Base-by-base conservation (phyloP, 2,888 invertebrate species). In the Plutella xylostella region DNA sequence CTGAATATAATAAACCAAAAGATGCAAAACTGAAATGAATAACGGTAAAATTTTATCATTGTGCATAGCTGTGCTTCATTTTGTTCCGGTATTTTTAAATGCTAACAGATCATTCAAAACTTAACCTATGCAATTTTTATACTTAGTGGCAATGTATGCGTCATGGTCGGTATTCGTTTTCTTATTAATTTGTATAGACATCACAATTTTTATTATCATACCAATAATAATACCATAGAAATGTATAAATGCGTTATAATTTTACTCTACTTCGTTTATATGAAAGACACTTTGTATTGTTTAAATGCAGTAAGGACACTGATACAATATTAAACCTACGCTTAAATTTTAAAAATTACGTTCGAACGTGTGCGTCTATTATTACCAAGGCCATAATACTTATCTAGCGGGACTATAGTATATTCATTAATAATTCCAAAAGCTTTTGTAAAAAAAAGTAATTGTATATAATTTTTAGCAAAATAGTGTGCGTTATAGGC, bases 381-480 rank as follows among this genome's bases (percentile, higher is more conserved):
- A 25, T 6, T 22, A 22, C 21, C 50, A 52, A 57, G 57, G 60
- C 57, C 57, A 46, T 53, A 52, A 11, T 41, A 46, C 45, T 47
- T 49, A 42, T 49, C 59, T 54, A 60, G 55, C 56, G 52, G 49
- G 48, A 50, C 54, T 56, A 54, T 22, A 38, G 9, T 11, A 39
- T 15, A 39, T 39, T 22, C 39, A 19, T 15, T 5, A n/a, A 15
- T 18, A 21, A 5, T 3, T 22, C 22, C 39, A 14, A 39, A 39
- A 39, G n/a, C 33, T 40, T 34, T 14, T 68, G 63, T 65, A 63
- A 63, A 66, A 55, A 63, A 63, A 58, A 59, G 60, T 63, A 62
- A 61, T 61, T 72, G 69, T 70, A 72, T 68, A 75, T 63, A 53
- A 57, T 68, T 64, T 56, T 55, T 80, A 79, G 76, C 74, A 80